Conservation (phyloP, 1,140 invertebrate species). For the Papilio xuthus region DNA sequence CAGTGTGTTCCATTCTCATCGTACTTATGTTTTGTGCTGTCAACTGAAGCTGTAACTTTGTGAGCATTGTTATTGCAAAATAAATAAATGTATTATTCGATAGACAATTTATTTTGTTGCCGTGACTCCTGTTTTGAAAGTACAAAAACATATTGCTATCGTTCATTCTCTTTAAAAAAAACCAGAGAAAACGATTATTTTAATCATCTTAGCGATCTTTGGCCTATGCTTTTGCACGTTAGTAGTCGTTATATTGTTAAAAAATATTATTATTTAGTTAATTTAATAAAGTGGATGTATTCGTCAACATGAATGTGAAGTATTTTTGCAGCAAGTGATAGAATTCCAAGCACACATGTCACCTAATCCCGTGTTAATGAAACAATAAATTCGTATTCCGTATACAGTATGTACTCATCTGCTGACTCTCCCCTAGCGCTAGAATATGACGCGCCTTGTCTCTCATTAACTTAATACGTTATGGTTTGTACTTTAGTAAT, state of each 20-base stretch:
- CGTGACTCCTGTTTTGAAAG: not conserved
- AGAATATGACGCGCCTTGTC: slow-evolving; percentile 65
- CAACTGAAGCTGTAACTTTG: not conserved
- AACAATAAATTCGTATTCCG: slow-evolving; percentile 77
- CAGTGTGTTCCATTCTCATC: slow-evolving; percentile 62
- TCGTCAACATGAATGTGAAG: not conserved
- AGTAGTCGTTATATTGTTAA: too few species aligned
- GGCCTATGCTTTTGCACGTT: too few species aligned
- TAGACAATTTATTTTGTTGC: not conserved
- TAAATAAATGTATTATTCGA: not conserved
- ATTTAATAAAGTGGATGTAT: not conserved
- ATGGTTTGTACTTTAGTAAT: slow-evolving; percentile 70
- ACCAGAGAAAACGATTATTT: not conserved
- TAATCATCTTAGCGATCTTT: too few species aligned
- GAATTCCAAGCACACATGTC: slow-evolving; percentile 51
- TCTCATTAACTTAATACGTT: slow-evolving; percentile 80
- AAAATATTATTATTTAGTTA: not conserved
- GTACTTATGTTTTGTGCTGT: slow-evolving; percentile 16
- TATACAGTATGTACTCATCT: slow-evolving; percentile 56
- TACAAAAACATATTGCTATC: not conserved
- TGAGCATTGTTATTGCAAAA: not conserved
- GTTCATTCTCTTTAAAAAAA: not conserved
- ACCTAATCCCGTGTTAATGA: slow-evolving; percentile 72
- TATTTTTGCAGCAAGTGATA: slow-evolving; percentile 24
- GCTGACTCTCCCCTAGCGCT: slow-evolving; percentile 53